Evolutionary conservation across 2,888 invertebrate species (phyloP), one percentile per base, ranked within the genome.

Genomic region (Meteorus cinctellus): DNA sequence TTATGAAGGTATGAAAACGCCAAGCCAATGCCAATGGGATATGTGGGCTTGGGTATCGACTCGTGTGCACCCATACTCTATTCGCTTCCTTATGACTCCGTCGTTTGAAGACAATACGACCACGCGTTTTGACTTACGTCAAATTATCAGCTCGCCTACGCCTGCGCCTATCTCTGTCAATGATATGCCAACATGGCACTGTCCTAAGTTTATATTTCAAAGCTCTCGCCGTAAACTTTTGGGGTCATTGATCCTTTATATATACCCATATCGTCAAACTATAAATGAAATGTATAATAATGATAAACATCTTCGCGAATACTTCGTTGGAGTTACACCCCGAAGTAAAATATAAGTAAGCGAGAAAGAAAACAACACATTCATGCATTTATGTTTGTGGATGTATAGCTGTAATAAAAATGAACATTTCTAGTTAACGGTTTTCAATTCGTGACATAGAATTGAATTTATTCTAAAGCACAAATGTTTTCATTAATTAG

Each of bases 21-120:
- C 55, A 55, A n/a, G 55, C 19, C 55, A 55, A 55, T 55, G 55
- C 55, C 55, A 55, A 55, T 55, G 19, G 55, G n/a, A 55, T 55
- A 55, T 55, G 55, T 55, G 55, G 55, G 55, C 55, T 55, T 55
- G 55, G 19, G 55, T 55, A 55, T 55, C 55, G 55, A 55, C 55
- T 55, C 34, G 8, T 19, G 55, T 55, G 55, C 19, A 51, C 29
- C 45, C 68, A 29, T 51, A 36, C 65, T 65, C 24, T 19, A 55
- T 19, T 66, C 29, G 34, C 51, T 66, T 66, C 60, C 66, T 66
- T 66, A 51, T 34, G 55, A 73, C 65, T 73, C 55, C 16, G 55
- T 51, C 73, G 66, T 55, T 51, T n/a, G 55, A 59, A 67, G 66
- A 72, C 72, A 72, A 72, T 72, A 63, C 51, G 65, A 73, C 73